Evolutionary conservation across 2,888 invertebrate genomes (phyloP).

Genomic region (Nephrocerus scutellatus): DNA sequence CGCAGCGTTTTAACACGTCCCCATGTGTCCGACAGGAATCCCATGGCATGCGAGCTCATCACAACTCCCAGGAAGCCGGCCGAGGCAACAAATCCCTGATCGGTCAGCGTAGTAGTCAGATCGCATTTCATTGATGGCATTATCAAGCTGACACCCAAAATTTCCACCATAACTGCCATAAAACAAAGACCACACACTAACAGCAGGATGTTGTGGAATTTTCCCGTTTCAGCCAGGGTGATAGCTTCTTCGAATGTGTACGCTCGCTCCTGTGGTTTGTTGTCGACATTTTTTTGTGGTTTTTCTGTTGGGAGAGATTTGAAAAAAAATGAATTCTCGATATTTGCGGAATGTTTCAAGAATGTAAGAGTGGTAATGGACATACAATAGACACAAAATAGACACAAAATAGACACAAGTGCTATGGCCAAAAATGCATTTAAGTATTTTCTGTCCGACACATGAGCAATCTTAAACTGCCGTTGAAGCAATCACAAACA

Average conservation of each 20-base stretch:
- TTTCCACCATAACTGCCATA: conserved; percentile 63
- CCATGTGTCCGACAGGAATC: conserved; percentile 65
- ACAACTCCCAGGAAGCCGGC: conserved; percentile 63
- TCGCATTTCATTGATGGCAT: conserved; percentile 64
- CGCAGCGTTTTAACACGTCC: conserved; percentile 60
- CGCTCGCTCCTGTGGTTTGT: no score
- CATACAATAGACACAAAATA: no score
- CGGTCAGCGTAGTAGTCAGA: conserved; percentile 53
- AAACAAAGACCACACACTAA: conserved; percentile 57
- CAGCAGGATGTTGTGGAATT: conserved; percentile 57
- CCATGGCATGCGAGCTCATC: conserved; percentile 72
- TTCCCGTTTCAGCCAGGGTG: conserved; percentile 52
- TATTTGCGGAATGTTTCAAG: no score
- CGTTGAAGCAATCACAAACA: no score
- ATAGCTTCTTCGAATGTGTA: conserved; percentile 43
- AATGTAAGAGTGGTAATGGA: no score
- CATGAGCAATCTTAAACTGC: no score
- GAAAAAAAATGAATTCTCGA: no score
- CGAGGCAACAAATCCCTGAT: conserved; percentile 59
- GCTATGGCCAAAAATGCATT: no score
- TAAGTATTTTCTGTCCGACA: no score
- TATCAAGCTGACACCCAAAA: conserved; percentile 58
- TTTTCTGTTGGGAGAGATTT: no score
- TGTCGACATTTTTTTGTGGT: no score
- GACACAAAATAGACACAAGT: no score